Evolutionary conservation across 2,888 invertebrate genomes (phyloP).

Genomic region (Tupiocoris notatus): DNA sequence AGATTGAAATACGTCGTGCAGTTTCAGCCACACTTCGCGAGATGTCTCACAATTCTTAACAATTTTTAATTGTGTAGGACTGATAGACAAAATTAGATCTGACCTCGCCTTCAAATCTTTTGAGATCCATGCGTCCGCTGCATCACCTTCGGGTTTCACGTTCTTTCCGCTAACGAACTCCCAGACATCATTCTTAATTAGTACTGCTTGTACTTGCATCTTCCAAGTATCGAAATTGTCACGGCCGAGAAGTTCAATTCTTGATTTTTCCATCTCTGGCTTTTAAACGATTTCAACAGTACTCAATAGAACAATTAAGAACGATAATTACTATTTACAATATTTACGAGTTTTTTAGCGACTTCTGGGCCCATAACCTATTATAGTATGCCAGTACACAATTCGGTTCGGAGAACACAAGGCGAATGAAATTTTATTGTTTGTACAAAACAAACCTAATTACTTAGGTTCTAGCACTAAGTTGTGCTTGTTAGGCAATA

Average conservation of each 20-base stretch:
- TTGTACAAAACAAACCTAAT: too few species aligned
- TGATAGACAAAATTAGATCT: constrained; percentile 46
- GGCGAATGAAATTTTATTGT: too few species aligned
- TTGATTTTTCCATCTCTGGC: background rate
- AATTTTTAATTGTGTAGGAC: constrained; percentile 48
- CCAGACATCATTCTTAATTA: constrained; percentile 49
- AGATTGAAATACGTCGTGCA: background rate
- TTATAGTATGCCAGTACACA: too few species aligned
- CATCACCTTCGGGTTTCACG: background rate
- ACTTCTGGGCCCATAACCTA: too few species aligned
- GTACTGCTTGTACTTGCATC: background rate
- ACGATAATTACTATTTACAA: background rate
- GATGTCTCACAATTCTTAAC: constrained; percentile 50
- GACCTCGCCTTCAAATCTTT: constrained; percentile 48
- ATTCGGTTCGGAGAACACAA: too few species aligned
- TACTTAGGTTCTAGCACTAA: too few species aligned
- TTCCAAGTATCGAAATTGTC: background rate
- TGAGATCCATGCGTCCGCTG: constrained; percentile 42
- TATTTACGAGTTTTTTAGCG: too few species aligned
- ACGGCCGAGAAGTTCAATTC: background rate
- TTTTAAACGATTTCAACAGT: background rate
- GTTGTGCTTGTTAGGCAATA: too few species aligned
- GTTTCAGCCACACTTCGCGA: background rate
- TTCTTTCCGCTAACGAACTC: constrained; percentile 47
- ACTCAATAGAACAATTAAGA: background rate